Base-by-base conservation (phyloP, 30 jellyfish, hydroid and myxozoan genomes). In the Mastigias papua region DNA sequence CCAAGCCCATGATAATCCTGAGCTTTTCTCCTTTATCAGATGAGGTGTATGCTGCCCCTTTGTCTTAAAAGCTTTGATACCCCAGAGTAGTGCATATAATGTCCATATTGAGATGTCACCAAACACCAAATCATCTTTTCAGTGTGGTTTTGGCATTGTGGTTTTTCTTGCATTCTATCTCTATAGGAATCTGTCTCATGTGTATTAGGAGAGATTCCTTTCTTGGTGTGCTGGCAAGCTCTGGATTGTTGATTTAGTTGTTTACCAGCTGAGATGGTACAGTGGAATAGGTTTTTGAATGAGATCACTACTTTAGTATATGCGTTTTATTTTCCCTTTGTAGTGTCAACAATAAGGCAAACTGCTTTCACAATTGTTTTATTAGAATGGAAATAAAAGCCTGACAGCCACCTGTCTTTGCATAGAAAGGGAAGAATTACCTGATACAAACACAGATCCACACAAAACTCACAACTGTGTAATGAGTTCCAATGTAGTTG, bases 391-490 rank as follows among this genome's bases (percentile, higher is more conserved):
- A 33, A 35, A 69, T 31, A 69, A 35, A 15, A 69, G n/a, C 8
- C 63, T 10, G 32, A 69, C 20, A 28, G 62, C 80, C 80, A 28
- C 80, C 80, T 69, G 80, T 32, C 62, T 6, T 17, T 69, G 80
- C n/a, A 28, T 5, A 69, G 80, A 69, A 69, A 69, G 63, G 29
- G 32, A 31, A 46, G 63, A 32, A 69, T 32, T 69, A 69, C 32
- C 63, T 69, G 60, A 69, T 69, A 31, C 80, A 69, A 69, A 33
- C 60, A 35, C 63, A n/a, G n/a, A 69, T 69, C 74, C 74, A 63
- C 74, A 63, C 32, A 63, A 63, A 63, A 63, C 20, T n/a, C 42
- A 63, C 19, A 23, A 1, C 74, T 76, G 58, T 34, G 3, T 22
- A 25, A 34, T 33, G 19, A 17, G 46, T 34, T 48, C 57, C 33